phyloP scores from a whole-genome alignment of 35 echinoderm and acorn worm genomes.

The Hemicentrotus pulcherrimus region DNA sequence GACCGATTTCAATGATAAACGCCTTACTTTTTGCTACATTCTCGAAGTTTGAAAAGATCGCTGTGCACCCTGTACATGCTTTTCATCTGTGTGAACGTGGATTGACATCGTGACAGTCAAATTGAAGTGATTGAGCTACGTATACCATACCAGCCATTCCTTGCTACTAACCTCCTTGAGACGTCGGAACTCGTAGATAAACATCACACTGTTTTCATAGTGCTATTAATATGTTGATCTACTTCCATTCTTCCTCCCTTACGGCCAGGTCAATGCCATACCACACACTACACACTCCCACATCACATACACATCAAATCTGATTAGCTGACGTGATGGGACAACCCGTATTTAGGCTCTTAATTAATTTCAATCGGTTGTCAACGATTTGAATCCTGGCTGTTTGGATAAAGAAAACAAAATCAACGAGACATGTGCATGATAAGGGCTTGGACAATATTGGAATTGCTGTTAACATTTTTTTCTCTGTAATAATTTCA shows the following conservation, averaged over 20 bases:
- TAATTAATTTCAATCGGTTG: background rate
- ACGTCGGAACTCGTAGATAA: background rate
- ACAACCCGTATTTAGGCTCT: no score
- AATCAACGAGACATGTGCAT: no score
- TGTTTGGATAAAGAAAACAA: background rate
- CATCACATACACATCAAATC: background rate
- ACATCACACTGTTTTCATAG: background rate
- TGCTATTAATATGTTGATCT: slow-evolving; percentile 4
- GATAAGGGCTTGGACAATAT: no score
- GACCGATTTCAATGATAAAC: no score
- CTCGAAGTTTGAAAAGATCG: background rate
- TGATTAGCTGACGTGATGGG: background rate
- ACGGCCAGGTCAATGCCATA: background rate
- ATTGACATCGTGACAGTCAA: background rate
- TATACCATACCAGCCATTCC: background rate
- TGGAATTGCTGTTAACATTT: no score
- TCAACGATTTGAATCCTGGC: background rate
- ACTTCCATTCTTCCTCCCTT: background rate
- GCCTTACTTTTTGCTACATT: no score
- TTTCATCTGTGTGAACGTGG: background rate
- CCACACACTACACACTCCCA: background rate
- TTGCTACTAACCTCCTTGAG: background rate
- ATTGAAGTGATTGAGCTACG: background rate
- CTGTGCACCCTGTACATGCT: background rate
- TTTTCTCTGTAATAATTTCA: no score